Evolutionary conservation across 2,113 vertebrate species (phyloP).

Genomic region (Barbus barbus): DNA sequence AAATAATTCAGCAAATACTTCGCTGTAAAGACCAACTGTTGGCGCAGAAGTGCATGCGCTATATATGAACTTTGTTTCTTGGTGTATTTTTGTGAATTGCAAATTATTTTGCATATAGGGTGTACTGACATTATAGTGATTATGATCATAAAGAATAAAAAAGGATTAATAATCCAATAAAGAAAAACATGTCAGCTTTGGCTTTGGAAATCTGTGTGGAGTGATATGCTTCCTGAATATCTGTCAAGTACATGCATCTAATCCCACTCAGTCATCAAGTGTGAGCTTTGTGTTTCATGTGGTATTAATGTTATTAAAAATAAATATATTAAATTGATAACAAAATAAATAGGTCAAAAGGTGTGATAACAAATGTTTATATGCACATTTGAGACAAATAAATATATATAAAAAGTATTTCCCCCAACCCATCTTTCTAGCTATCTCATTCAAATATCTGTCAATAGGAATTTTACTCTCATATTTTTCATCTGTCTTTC

Average conservation of each 20-base stretch:
- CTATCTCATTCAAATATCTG: slow-evolving; percentile 86
- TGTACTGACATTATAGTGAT: not conserved
- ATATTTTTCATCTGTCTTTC: slow-evolving; percentile 93
- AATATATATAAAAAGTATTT: slow-evolving; percentile 42
- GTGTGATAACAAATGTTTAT: slow-evolving; percentile 24
- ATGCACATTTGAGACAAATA: slow-evolving; percentile 21
- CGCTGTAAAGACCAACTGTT: not conserved
- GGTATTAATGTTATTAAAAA: too few relatives aligned
- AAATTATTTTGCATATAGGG: not conserved
- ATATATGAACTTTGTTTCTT: not conserved
- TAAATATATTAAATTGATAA: not conserved
- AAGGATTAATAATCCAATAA: not conserved
- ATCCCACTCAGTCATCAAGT: not conserved
- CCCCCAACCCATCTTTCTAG: slow-evolving; percentile 8
- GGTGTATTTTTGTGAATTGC: too few relatives aligned
- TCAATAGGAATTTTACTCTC: slow-evolving; percentile 98
- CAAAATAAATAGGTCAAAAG: slow-evolving; percentile 37
- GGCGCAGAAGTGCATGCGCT: not conserved
- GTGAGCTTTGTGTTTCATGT: not conserved
- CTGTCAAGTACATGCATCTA: not conserved
- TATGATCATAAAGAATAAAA: not conserved
- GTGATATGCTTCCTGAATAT: not conserved
- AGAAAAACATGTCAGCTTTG: not conserved
- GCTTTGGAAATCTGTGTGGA: not conserved
- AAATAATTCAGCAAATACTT: slow-evolving; percentile 46